A percentile compares a stretch with the other conserved stretches of the same genome.
Evolutionary conservation across 2,888 invertebrate species (phyloP).

Genomic region (Axea sp.): DNA sequence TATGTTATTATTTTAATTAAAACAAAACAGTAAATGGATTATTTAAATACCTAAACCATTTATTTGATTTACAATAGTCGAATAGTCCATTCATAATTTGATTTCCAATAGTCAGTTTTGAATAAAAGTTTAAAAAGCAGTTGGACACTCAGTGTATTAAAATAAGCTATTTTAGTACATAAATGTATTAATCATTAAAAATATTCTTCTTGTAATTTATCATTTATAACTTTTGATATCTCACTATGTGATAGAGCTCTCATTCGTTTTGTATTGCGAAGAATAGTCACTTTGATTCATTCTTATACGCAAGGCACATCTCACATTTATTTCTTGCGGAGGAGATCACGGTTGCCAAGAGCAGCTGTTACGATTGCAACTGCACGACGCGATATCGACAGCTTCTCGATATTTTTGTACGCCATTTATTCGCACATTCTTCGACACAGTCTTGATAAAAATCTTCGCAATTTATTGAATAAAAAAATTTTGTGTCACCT

Average conservation of each 20-base stretch:
- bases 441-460: constrained; percentile 12
- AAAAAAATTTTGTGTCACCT: constrained; percentile 33
- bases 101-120: too few species aligned
- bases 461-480: constrained; percentile 21
- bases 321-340: constrained; percentile 44
- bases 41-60: too few species aligned
- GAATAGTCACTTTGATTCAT: constrained; percentile 38
- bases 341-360: constrained; percentile 47
- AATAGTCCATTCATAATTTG: too few species aligned
- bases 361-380: constrained; percentile 52
- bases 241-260: constrained; percentile 1
- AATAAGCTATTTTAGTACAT: too few species aligned
- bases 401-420: constrained; percentile 51
- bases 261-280: constrained; percentile 17
- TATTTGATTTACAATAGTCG: too few species aligned
- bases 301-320: constrained; percentile 17
- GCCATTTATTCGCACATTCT: constrained; percentile 30
- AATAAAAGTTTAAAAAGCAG: too few species aligned
- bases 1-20: too few species aligned
- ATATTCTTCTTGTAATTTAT: too few species aligned
- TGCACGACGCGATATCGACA: constrained; percentile 43
- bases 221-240: constrained; percentile 1
- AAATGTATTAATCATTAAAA: too few species aligned
- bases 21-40: too few species aligned
- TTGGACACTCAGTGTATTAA: too few species aligned